These are phyloP conservation scores for Lypha dubia DNA, from an alignment of 2,888 invertebrate genomes.

Conservation along the genomic window DNA sequence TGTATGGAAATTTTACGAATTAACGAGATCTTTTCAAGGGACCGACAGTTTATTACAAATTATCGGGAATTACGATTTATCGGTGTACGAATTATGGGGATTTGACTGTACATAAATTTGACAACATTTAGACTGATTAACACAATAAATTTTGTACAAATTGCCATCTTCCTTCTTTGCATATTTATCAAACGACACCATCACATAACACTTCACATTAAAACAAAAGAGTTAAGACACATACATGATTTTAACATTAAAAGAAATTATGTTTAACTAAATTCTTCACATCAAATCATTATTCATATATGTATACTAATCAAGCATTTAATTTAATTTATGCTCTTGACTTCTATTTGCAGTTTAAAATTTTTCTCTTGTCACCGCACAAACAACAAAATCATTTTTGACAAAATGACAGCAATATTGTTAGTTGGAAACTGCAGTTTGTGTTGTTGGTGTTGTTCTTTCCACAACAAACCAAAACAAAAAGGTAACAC, in stretches of 20 bases:
- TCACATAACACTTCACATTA: slow-evolving; percentile 12
- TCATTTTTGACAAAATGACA: slow-evolving; percentile 68
- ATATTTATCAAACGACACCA: slow-evolving; percentile 24
- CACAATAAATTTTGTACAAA: background rate
- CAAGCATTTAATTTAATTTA: slow-evolving; percentile 43
- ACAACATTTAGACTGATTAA: background rate
- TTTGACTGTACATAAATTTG: too few species aligned
- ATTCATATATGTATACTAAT: slow-evolving; percentile 39
- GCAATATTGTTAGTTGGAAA: slow-evolving; percentile 47
- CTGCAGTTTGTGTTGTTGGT: slow-evolving; percentile 13
- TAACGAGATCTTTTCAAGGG: too few species aligned
- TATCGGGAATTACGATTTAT: too few species aligned
- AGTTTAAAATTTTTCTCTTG: slow-evolving; percentile 32
- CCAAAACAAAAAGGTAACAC: slow-evolving; percentile 39
- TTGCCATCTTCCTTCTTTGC: background rate
- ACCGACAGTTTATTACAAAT: too few species aligned
- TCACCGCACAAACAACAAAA: slow-evolving; percentile 47
- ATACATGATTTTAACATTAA: slow-evolving; percentile 3
- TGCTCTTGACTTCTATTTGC: slow-evolving; percentile 9
- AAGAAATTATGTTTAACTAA: background rate
- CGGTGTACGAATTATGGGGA: too few species aligned
- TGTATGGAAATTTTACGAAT: too few species aligned
- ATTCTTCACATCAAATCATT: slow-evolving; percentile 30
- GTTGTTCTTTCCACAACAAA: background rate
- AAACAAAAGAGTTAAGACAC: slow-evolving; percentile 56